These are phyloP conservation scores for Noctuana brunneofusca DNA, from an alignment of 2,888 invertebrate species.

Conservation along the genomic window DNA sequence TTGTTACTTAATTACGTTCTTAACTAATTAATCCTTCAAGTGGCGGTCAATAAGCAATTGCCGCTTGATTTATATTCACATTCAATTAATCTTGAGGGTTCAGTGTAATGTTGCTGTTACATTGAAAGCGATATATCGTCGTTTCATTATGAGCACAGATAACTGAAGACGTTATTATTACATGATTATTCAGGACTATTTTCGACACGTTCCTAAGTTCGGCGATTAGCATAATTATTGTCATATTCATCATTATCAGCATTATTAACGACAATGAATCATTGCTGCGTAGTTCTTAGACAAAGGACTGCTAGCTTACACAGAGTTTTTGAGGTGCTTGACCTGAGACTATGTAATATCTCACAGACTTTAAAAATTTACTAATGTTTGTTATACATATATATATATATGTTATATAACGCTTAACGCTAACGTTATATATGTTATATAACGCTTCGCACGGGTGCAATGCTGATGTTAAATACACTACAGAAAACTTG, in stretches of 20 bases:
- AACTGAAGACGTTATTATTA: neutral
- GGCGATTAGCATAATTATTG: neutral
- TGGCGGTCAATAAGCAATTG: conserved; percentile 30
- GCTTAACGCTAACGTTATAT: too few species aligned
- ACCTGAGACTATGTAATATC: neutral
- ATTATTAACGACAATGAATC: neutral
- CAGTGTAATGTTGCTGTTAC: neutral
- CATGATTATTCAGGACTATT: neutral
- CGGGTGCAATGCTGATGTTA: too few species aligned
- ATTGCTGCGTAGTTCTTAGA: neutral
- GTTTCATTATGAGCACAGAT: conserved; percentile 22
- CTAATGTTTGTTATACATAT: too few species aligned
- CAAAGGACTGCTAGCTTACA: neutral
- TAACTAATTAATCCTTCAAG: conserved; percentile 20
- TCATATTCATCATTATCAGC: neutral
- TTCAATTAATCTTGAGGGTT: conserved; percentile 19
- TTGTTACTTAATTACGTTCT: conserved; percentile 2
- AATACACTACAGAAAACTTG: too few species aligned
- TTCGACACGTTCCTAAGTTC: neutral
- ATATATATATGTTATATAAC: too few species aligned
- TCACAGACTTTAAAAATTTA: neutral
- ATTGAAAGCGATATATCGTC: conserved; percentile 26
- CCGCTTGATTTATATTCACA: conserved; percentile 25
- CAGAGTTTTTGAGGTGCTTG: neutral
- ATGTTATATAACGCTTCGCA: too few species aligned